A percentile compares a stretch with the other conserved stretches of the same genome.
phyloP scores from a whole-genome alignment of 2,888 invertebrate species.

The Lasioglossum lativentre region DNA sequence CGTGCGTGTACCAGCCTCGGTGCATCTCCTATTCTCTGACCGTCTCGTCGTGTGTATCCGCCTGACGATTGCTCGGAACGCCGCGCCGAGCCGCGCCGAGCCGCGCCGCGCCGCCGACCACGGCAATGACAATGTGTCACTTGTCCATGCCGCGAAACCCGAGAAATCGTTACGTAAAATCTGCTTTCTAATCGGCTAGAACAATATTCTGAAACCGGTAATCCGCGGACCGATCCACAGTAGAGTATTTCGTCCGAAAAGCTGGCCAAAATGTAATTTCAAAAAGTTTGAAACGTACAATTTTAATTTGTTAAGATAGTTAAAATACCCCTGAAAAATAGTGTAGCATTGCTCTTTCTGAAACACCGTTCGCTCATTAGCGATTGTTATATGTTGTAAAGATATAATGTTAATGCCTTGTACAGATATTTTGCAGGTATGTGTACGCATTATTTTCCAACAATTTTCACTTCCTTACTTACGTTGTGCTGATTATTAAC shows the following conservation, averaged over 20 bases:
- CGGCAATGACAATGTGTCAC: slow-evolving; percentile 29
- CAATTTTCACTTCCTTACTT: too few relatives aligned
- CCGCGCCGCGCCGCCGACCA: neutral
- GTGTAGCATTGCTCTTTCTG: too few relatives aligned
- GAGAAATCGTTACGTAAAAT: slow-evolving; percentile 39
- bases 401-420: too few relatives aligned
- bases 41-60: slow-evolving; percentile 40
- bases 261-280: too few relatives aligned
- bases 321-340: too few relatives aligned
- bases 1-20: slow-evolving; percentile 47
- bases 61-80: slow-evolving; percentile 19
- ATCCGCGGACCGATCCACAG: neutral
- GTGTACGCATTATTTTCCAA: too few relatives aligned
- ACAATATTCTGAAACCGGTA: neutral
- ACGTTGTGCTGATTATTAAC: too few relatives aligned
- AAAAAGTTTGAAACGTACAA: too few relatives aligned
- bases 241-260: neutral
- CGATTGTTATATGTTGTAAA: too few relatives aligned
- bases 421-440: too few relatives aligned
- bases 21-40: slow-evolving; percentile 58
- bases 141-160: slow-evolving; percentile 13
- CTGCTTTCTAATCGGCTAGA: slow-evolving; percentile 14
- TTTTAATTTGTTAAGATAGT: too few relatives aligned
- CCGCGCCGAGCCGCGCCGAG: neutral
- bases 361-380: too few relatives aligned